A percentile compares a stretch with the other conserved stretches of the same genome.
phyloP scores from a whole-genome alignment of 2,797 vertebrate species.

The Silurus lanzhouensis region DNA sequence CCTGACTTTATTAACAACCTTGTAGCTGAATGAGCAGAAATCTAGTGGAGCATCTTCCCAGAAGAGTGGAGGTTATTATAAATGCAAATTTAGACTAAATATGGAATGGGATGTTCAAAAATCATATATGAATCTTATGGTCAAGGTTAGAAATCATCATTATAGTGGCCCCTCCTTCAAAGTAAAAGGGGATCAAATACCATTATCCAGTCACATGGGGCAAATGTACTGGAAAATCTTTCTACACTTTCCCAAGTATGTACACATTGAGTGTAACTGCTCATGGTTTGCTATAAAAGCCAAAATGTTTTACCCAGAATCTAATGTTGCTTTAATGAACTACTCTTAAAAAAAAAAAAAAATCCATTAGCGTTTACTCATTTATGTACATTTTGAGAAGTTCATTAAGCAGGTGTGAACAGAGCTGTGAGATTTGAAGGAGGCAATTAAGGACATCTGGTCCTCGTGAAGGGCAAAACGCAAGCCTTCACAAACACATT shows the following conservation, averaged over 20 bases:
- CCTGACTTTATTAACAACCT: too few relatives aligned
- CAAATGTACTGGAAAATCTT: not conserved
- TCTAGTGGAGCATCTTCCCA: too few relatives aligned
- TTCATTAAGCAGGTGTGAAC: not conserved
- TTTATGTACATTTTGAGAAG: not conserved
- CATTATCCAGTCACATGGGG: not conserved
- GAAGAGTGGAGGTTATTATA: too few relatives aligned
- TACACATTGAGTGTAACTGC: not conserved
- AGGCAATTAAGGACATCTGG: not conserved
- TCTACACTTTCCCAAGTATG: not conserved
- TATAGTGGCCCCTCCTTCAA: not conserved
- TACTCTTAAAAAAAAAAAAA: not conserved
- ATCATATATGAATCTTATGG: too few relatives aligned
- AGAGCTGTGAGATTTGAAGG: not conserved
- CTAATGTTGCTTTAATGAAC: not conserved
- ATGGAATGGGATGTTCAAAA: too few relatives aligned
- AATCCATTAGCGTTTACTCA: not conserved
- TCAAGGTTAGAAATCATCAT: not conserved
- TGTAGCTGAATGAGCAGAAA: too few relatives aligned
- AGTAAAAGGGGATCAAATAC: not conserved
- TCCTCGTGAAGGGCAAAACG: not conserved
- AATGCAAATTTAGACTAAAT: too few relatives aligned
- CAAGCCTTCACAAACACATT: not conserved
- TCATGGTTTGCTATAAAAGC: not conserved
- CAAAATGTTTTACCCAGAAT: not conserved